These are phyloP conservation scores for Saturnia pavonia DNA, from an alignment of 2,888 invertebrate genomes.

Conservation along the genomic window DNA sequence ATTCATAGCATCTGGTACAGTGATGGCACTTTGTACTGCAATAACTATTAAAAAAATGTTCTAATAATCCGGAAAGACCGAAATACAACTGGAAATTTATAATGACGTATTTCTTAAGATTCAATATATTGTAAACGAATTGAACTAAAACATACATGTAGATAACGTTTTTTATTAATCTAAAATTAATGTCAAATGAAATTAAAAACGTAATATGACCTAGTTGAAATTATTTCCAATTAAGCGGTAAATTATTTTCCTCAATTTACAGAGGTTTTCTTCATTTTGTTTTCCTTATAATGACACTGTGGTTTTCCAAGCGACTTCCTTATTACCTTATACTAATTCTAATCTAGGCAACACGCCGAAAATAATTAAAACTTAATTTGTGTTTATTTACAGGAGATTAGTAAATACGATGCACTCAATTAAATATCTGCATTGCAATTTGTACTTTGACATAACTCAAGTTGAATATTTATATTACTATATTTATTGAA, in stretches of 20 bases:
- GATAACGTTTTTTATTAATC: neutral
- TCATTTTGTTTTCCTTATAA: neutral
- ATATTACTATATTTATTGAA: too few relatives aligned
- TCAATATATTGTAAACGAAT: neutral
- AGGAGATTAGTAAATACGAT: too few relatives aligned
- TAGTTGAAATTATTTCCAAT: conserved; percentile 7
- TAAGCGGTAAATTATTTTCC: neutral
- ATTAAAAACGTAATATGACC: conserved; percentile 10
- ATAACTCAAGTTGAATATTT: too few relatives aligned
- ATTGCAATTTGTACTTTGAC: too few relatives aligned
- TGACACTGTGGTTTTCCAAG: neutral
- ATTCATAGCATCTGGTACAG: too few relatives aligned
- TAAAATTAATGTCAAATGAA: neutral
- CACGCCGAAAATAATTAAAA: neutral
- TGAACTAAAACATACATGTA: neutral
- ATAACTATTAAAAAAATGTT: too few relatives aligned
- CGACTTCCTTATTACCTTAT: neutral
- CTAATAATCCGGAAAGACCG: too few relatives aligned
- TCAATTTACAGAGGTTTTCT: neutral
- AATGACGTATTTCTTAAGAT: neutral
- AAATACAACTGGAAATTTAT: neutral
- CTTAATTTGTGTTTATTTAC: neutral
- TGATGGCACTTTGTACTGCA: too few relatives aligned
- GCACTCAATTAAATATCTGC: too few relatives aligned
- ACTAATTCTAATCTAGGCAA: neutral